Percentiles rank a stretch among this genome's conserved stretches.
Evolutionary conservation across 2,797 vertebrate genomes (phyloP).

Genomic region (Acanthornis magna): DNA sequence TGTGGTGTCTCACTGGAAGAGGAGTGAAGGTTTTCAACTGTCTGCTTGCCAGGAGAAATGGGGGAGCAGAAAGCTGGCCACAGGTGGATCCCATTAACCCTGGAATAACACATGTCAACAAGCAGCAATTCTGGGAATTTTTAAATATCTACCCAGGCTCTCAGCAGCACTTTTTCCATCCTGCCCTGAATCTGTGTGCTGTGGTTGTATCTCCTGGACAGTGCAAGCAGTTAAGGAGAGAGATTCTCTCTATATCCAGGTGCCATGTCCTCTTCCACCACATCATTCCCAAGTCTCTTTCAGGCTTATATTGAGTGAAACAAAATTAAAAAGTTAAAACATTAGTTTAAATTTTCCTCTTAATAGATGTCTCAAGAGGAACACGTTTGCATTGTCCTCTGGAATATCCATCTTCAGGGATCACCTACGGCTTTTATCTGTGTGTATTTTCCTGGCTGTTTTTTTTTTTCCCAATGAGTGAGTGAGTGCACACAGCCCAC

Average conservation of each 20-base stretch:
- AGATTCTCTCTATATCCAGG: background rate
- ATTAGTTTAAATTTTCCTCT: background rate
- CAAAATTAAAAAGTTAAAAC: background rate
- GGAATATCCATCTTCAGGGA: background rate
- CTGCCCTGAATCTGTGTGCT: background rate
- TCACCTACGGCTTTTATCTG: constrained; percentile 20
- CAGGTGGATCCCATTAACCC: constrained; percentile 67
- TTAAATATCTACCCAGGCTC: background rate
- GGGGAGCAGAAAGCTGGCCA: background rate
- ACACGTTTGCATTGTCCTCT: background rate
- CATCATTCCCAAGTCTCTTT: background rate
- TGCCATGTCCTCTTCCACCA: background rate
- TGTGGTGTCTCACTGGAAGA: background rate
- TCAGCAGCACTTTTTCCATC: constrained; percentile 22
- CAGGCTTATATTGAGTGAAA: background rate
- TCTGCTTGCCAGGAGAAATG: background rate
- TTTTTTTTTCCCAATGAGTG: background rate
- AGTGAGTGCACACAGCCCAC: background rate
- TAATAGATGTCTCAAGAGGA: background rate
- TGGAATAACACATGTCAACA: constrained; percentile 23
- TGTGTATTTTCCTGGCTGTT: background rate
- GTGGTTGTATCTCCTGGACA: background rate
- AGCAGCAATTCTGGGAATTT: background rate
- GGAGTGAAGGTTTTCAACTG: background rate
- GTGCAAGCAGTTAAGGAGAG: background rate